Base-by-base conservation (phyloP, 2,888 invertebrate genomes). In the Cantharis flavilabris region DNA sequence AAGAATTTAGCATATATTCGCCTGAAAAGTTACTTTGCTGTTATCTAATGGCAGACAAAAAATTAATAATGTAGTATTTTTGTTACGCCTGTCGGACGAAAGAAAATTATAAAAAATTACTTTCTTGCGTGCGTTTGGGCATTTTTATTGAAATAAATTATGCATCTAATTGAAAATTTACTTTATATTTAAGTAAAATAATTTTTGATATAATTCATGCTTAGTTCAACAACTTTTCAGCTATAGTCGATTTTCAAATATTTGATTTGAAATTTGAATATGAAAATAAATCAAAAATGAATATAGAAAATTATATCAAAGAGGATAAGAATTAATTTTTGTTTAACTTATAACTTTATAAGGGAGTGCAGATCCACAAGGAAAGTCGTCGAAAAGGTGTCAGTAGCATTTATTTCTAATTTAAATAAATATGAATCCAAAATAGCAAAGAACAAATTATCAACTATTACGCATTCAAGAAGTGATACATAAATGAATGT, bases 401-500 rank as follows among this genome's bases (percentile, higher is more conserved):
- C 49, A 49, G 49, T 49, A 9, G 49, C 49, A 33, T 33, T 33
- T 33, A 33, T 13, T 33, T 49, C 49, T n/a, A 49, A 49, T 49
- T 49, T 49, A 49, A 49, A 49, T 49, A 49, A 49, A 49, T 49
- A 49, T 49, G 49, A 49, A 49, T 49, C 49, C 49, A n/a, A 49
- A 49, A 49, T 49, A n/a, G 49, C n/a, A 49, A n/a, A 49, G 49
- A 49, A 49, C 49, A 49, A 49, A n/a, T 49, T n/a, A 49, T 49
- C n/a, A 49, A 49, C 49, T 49, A 49, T 49, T 49, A 49, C n/a
- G 49, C 49, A 28, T 33, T 72, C 11, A 74, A 65, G 69, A 16
- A 76, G 23, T 69, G 69, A 69, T 71, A 64, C 77, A 74, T 23
- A 71, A 69, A 69, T 23, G 65, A 75, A 70, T 75, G 62, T 70